Base-by-base conservation (phyloP, 1,140 invertebrate genomes). In the Papilio helenus region DNA sequence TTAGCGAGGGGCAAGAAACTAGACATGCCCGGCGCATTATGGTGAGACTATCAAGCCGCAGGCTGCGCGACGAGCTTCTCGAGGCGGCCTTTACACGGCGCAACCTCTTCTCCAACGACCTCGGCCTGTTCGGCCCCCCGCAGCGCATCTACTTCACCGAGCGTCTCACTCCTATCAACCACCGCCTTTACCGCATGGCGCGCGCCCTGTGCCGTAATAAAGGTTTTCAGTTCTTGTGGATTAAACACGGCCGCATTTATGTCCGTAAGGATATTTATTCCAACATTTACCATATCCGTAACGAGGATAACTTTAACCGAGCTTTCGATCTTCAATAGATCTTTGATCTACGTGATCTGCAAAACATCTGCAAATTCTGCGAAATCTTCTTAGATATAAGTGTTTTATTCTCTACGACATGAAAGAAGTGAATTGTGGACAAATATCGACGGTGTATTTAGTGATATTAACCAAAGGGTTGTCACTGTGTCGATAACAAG, bases 1-100 rank as follows among this genome's bases (percentile, higher is more conserved):
- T 5, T 2, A 4, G 9, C 9, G 8, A 0, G 7, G 16, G 0
- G 8, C 51, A 8, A 1, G 0, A 8, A 1, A 5, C 20, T 0
- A 2, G 1, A 26, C 58, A 8, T 14, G 20, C 5, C 1, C 58
- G 58, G 3, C 58, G 58, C 20, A 26, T 61, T 20, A 5, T 9
- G 20, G 58, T 61, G 58, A 20, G 58, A 1, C 58, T 61, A 23
- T 2, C 23, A 9, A 61, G 23, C 58, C 23, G 23, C 3, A 10
- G 12, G 20, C 5, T 61, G 23, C 58, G 58, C 8, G 23, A 61
- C 12, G 23, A 8, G 0, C 1, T 61, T 9, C 8, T 61, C 0
- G 0, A 3, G 20, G 58, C 58, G 55, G 55, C 55, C 20, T 7
- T 1, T 10, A 8, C 0, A 12, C 20, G 58, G 8, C 58, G 9